Percentiles rank a stretch among this genome's conserved stretches.
phyloP scores from a whole-genome alignment of 2,113 vertebrate genomes.

The Heliornis fulica region DNA sequence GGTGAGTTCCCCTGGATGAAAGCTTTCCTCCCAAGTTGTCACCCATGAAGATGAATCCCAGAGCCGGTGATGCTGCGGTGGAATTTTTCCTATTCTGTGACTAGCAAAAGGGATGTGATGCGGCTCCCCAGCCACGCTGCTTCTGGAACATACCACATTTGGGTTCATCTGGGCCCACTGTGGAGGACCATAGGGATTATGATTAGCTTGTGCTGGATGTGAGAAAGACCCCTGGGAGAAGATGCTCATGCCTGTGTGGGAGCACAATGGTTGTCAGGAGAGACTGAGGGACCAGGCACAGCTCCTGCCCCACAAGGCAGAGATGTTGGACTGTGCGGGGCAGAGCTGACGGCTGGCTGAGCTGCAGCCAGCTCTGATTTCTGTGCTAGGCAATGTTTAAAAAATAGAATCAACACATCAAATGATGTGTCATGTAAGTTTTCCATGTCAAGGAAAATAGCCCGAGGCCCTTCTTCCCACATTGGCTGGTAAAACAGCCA shows the following conservation, averaged over 20 bases:
- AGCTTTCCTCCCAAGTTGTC: not conserved
- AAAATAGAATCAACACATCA: slow-evolving; percentile 61
- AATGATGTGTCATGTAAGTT: slow-evolving; percentile 49
- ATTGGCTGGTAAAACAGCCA: slow-evolving; percentile 37
- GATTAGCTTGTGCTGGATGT: not conserved
- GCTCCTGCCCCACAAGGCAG: not conserved
- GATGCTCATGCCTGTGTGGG: not conserved
- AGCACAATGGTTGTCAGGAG: not conserved
- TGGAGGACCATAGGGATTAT: not conserved
- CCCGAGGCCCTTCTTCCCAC: slow-evolving; percentile 29
- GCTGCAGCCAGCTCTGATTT: not conserved
- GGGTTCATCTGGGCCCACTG: not conserved
- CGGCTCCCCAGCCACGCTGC: no score
- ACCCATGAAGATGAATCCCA: not conserved
- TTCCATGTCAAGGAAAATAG: slow-evolving; percentile 59
- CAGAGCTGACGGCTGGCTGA: not conserved
- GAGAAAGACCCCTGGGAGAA: not conserved
- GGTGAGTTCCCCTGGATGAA: not conserved
- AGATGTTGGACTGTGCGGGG: not conserved
- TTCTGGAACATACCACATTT: not conserved
- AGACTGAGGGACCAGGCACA: not conserved
- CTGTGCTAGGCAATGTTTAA: slow-evolving; percentile 8
- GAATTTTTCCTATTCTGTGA: not conserved
- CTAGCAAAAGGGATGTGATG: not conserved
- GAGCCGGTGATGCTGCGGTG: not conserved